Base-by-base conservation (phyloP, 1,140 invertebrate species). In the Penaeus indicus region DNA sequence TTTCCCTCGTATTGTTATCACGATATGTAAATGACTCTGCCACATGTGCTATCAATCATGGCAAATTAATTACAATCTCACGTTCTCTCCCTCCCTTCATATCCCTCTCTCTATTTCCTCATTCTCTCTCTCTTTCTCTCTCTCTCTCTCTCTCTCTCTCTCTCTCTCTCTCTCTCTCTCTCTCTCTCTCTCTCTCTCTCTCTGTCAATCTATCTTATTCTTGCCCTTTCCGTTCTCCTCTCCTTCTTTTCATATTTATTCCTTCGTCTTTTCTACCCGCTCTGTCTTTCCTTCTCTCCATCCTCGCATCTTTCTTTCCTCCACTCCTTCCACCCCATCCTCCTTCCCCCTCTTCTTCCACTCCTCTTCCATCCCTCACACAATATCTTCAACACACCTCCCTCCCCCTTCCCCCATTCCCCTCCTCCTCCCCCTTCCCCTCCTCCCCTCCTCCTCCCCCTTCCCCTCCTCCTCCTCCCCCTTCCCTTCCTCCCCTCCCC, bases 401-500 rank as follows among this genome's bases (percentile, higher is more conserved):
- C 11, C 22, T 54, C 5, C 72, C 38, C 11, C 42, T 1, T 38
- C 38, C 16, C 7, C 25, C 64, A 8, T 22, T 42, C 25, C 4
- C 16, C 3, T 64, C 18, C 18, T 32, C 1, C 3, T 21, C 0
- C 32, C 25, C 22, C 32, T 21, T 21, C 16, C 61, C 54, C 10
- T 16, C 64, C 19, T 90, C 75, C 42, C 80, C 62, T 11, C 27
- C 69, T 60, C 64, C 82, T 67, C 13, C 84, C n/a, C 63, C 10
- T 27, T 18, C 85, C 47, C 90, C 91, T 92, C 91, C 91, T 92
- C 92, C 4, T 83, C n/a, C 38, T 13, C 18, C 25, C 67, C n/a
- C 10, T 38, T 19, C 16, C 21, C 25, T 67, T 8, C 94, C 93
- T 92, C 91, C 94, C 94, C 75, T 94, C 96, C 96, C 96, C 85